Conservation (phyloP, 2,113 vertebrate species). For the Maccullochella peelii region DNA sequence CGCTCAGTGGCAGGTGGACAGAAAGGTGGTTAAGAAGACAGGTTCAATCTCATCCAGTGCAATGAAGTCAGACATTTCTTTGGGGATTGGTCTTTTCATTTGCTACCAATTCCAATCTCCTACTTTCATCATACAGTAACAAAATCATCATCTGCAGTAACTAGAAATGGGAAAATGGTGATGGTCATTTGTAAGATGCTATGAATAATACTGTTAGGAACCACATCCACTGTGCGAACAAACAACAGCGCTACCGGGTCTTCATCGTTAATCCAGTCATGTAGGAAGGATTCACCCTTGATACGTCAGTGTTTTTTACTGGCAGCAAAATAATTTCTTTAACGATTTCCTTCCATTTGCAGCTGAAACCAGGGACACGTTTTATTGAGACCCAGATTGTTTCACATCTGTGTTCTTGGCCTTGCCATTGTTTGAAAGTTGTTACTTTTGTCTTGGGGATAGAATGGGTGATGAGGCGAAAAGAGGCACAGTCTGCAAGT, state of each 20-base stretch:
- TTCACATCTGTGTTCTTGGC: conserved; percentile 65
- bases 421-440: conserved; percentile 56
- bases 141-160: conserved; percentile 58
- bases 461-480: conserved; percentile 65
- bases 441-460: conserved; percentile 65
- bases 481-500: conserved; percentile 53
- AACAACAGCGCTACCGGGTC: conserved; percentile 45
- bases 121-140: conserved; percentile 47
- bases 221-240: conserved; percentile 43
- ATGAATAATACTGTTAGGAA: conserved; percentile 59
- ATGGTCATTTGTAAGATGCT: conserved; percentile 21
- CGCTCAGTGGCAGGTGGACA: conserved; percentile 54
- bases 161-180: conserved; percentile 30
- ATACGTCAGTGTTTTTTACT: conserved; percentile 64
- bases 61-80: conserved; percentile 59
- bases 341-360: conserved; percentile 62
- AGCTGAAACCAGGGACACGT: conserved; percentile 61
- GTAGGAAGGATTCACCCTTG: conserved; percentile 67
- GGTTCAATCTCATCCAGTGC: conserved; percentile 49
- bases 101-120: conserved; percentile 58
- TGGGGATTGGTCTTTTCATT: conserved; percentile 60
- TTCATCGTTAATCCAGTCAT: conserved; percentile 62
- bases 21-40: conserved; percentile 61
- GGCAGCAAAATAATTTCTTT: conserved; percentile 62
- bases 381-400: conserved; percentile 74